These are phyloP conservation scores for Kryptopterus vitreolus DNA, from an alignment of 2,797 vertebrate genomes.

Conservation along the genomic window DNA sequence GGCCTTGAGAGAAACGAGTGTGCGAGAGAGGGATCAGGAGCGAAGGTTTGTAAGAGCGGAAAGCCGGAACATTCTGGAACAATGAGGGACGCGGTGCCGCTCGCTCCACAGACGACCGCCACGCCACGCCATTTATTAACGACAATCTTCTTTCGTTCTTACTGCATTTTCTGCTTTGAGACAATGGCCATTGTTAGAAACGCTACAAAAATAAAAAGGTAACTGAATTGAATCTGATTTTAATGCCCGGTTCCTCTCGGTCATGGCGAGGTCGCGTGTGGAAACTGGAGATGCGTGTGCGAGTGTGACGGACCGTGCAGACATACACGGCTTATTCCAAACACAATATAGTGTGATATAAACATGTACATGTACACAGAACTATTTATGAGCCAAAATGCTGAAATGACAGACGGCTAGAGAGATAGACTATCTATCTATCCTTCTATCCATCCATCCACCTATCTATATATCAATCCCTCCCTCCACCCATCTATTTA, in stretches of 20 bases:
- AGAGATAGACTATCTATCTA: no score
- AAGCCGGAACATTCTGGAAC: constrained; percentile 10
- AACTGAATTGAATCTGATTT: no score
- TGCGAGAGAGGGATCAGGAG: not conserved
- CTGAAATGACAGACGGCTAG: no score
- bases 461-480: no score
- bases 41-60: constrained; percentile 6
- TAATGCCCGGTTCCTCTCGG: constrained; percentile 8
- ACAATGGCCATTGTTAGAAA: no score
- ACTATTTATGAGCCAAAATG: no score
- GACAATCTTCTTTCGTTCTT: no score
- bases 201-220: no score
- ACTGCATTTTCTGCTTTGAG: no score
- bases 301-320: not conserved
- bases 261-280: not conserved
- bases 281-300: not conserved
- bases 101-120: not conserved
- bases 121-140: no score
- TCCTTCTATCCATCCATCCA: no score
- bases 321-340: not conserved
- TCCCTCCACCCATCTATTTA: no score
- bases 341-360: not conserved
- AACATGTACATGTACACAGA: not conserved
- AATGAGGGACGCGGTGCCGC: not conserved
- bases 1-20: constrained; percentile 41